Percentiles rank a stretch among this genome's conserved stretches.
These are phyloP conservation scores for Drosophila austrosaltans DNA, from an alignment of 2,888 invertebrate species.

Conservation along the genomic window DNA sequence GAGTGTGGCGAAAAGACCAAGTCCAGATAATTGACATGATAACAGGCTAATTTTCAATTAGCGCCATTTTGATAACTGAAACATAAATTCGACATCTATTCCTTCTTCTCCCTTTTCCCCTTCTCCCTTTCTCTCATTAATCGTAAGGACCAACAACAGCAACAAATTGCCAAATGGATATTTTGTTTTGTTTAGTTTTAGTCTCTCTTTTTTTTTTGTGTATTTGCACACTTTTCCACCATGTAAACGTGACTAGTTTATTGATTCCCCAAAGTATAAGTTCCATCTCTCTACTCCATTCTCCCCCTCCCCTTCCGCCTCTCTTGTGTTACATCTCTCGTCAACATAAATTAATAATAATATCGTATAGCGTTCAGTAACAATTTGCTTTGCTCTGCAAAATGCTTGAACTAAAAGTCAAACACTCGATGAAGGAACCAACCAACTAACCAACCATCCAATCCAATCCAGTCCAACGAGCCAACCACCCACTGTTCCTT, in stretches of 20 bases:
- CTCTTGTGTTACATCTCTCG: slow-evolving; percentile 40
- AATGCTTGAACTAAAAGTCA: slow-evolving; percentile 70
- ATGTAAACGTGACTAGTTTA: slow-evolving; percentile 72
- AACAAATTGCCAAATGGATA: slow-evolving; percentile 64
- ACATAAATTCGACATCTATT: slow-evolving; percentile 65
- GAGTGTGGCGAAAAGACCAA: slow-evolving; percentile 16
- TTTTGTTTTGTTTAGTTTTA: slow-evolving; percentile 40
- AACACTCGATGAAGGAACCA: slow-evolving; percentile 53
- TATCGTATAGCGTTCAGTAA: slow-evolving; percentile 58
- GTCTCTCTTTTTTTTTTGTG: neutral
- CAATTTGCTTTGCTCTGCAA: slow-evolving; percentile 75
- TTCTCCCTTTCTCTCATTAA: slow-evolving; percentile 42
- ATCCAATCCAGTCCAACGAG: slow-evolving; percentile 8
- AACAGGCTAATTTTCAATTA: slow-evolving; percentile 79
- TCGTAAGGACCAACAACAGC: slow-evolving; percentile 35
- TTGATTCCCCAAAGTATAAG: slow-evolving; percentile 55
- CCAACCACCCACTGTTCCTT: slow-evolving; percentile 35
- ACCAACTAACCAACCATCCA: slow-evolving; percentile 19
- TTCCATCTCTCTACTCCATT: slow-evolving; percentile 24
- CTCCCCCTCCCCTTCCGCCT: slow-evolving; percentile 26
- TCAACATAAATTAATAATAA: slow-evolving; percentile 76
- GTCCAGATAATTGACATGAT: slow-evolving; percentile 72
- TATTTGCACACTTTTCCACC: slow-evolving; percentile 63
- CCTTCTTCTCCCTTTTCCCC: slow-evolving; percentile 3
- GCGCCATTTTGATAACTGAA: slow-evolving; percentile 74